Conservation (phyloP, 2,113 vertebrate species). For the Platanista minor region DNA sequence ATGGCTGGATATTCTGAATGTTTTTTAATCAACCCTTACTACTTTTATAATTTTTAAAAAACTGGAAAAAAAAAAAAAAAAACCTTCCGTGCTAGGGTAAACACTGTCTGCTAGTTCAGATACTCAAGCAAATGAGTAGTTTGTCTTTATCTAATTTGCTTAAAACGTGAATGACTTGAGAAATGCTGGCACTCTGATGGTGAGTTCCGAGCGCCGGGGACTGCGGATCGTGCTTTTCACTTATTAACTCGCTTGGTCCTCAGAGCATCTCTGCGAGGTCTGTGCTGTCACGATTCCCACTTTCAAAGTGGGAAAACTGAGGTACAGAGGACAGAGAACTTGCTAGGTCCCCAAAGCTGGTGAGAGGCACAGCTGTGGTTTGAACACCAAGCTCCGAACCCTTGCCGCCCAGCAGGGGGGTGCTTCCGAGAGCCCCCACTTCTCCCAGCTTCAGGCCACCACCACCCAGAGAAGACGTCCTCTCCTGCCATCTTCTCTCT, state of each 20-base stretch:
- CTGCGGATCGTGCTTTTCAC: fast-evolving
- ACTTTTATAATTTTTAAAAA: not conserved
- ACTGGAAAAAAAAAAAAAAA: not conserved
- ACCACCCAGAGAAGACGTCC: not conserved
- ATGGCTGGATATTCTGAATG: not conserved
- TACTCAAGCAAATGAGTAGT: not conserved
- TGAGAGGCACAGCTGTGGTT: fast-evolving
- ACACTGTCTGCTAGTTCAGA: not conserved
- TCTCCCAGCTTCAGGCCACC: not conserved
- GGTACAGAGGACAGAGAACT: fast-evolving
- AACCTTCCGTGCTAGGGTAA: fast-evolving
- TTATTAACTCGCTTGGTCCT: fast-evolving
- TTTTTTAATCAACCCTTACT: not conserved
- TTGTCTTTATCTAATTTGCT: not conserved
- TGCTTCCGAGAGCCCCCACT: fast-evolving
- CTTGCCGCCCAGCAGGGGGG: fast-evolving
- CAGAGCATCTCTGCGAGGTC: fast-evolving
- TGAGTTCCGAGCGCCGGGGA: fast-evolving
- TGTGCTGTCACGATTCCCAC: fast-evolving
- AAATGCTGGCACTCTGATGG: fast-evolving
- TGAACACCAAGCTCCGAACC: not conserved
- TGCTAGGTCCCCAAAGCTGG: fast-evolving
- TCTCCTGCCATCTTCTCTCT: not conserved
- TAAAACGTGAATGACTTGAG: not conserved
- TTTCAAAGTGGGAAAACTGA: fast-evolving